Percentiles rank a stretch among this genome's conserved stretches.
phyloP scores from a whole-genome alignment of 2,888 invertebrate genomes.

The Frankliniella intonsa region DNA sequence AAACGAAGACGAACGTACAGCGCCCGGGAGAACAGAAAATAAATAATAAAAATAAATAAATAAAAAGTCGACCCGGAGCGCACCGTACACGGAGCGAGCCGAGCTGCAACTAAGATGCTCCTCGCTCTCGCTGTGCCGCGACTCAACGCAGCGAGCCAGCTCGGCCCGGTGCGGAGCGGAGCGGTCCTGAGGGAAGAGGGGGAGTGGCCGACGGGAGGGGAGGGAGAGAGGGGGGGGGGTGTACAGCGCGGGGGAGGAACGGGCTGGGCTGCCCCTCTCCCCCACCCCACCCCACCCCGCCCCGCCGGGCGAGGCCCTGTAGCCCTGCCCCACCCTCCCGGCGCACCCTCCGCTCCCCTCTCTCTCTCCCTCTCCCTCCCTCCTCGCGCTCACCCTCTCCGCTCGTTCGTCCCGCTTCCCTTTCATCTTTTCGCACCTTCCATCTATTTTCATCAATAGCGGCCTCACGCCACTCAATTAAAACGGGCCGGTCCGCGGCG shows the following conservation, averaged over 20 bases:
- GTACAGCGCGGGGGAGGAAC: constrained; percentile 2
- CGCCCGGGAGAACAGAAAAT: constrained; percentile 22
- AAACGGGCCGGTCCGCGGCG: not conserved
- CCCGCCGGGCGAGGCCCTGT: not conserved
- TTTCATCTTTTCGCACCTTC: constrained; percentile 21
- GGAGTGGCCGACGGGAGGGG: not conserved
- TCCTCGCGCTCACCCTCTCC: not conserved
- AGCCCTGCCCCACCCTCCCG: not conserved
- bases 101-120: not conserved
- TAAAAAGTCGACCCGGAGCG: constrained; percentile 3
- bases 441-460: constrained; percentile 25
- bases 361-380: not conserved
- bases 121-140: not conserved
- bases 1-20: constrained; percentile 9
- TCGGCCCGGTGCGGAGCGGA: not conserved
- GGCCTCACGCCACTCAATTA: not conserved
- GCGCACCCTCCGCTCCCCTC: not conserved
- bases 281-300: not conserved
- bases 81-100: constrained; percentile 10
- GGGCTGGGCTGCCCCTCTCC: not conserved
- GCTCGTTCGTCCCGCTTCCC: not conserved
- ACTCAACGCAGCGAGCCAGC: constrained; percentile 38
- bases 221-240: not conserved
- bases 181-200: constrained; percentile 11
- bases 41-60: constrained; percentile 5